These are phyloP conservation scores for Trissonchulus sp. DNA, from an alignment of 2,888 invertebrate species.

Conservation along the genomic window DNA sequence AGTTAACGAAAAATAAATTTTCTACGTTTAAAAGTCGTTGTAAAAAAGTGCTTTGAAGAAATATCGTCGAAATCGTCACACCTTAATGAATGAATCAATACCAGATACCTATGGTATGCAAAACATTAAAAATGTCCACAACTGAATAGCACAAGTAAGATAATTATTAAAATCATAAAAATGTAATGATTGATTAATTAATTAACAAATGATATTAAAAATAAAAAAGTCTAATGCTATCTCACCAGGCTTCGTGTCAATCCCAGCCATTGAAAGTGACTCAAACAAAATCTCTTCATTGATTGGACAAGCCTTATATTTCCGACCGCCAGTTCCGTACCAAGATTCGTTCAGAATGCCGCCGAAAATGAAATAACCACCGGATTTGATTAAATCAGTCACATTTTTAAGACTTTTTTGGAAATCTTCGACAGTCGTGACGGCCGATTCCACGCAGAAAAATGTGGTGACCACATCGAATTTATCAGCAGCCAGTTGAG, in stretches of 20 bases:
- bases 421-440: conserved; percentile 7
- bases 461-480: conserved; percentile 26
- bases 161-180: no score
- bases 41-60: no score
- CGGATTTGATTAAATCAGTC: conserved; percentile 14
- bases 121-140: no score
- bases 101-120: no score
- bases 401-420: conserved; percentile 11
- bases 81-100: no score
- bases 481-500: background rate
- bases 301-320: conserved; percentile 19
- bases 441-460: conserved; percentile 29
- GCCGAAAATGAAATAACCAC: conserved; percentile 29
- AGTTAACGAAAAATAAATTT: no score
- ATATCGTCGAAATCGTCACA: no score
- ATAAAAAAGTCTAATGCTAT: no score
- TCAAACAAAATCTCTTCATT: conserved; percentile 23
- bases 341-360: conserved; percentile 18
- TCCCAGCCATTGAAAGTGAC: conserved; percentile 14
- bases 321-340: conserved; percentile 14
- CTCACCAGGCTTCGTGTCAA: conserved; percentile 6
- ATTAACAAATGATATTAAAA: no score
- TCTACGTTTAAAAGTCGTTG: no score
- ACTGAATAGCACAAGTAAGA: no score
- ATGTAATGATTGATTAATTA: no score